These are phyloP conservation scores for Isotomurus palustris DNA, from an alignment of 2,888 invertebrate species.

Conservation along the genomic window DNA sequence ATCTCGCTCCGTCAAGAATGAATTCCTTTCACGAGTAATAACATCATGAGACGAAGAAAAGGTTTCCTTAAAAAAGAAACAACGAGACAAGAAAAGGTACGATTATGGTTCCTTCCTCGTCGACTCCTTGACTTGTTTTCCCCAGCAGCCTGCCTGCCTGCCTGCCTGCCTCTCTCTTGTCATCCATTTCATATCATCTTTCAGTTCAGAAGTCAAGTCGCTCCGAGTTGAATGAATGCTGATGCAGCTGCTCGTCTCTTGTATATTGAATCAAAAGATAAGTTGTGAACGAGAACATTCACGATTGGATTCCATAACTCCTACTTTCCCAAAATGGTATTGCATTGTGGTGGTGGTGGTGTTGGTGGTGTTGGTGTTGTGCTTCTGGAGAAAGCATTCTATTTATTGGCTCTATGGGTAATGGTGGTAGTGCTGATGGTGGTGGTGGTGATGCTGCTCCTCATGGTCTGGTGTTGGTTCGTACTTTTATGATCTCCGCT, in stretches of 20 bases:
- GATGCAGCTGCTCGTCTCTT: constrained; percentile 6
- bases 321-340: too few species aligned
- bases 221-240: constrained; percentile 6
- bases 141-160: background rate
- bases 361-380: too few species aligned
- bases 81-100: constrained; percentile 7
- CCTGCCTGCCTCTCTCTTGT: background rate
- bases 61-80: constrained; percentile 2
- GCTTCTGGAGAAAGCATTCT: too few species aligned
- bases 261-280: too few species aligned
- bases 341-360: too few species aligned
- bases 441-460: too few species aligned
- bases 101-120: constrained; percentile 1
- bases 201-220: background rate
- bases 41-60: background rate
- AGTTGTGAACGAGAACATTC: too few species aligned
- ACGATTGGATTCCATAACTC: too few species aligned
- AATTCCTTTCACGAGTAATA: background rate
- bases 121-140: constrained; percentile 1
- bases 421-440: background rate
- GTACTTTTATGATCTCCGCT: too few species aligned
- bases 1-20: too few species aligned
- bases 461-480: too few species aligned
- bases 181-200: constrained; percentile 4
- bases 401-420: background rate